Base-by-base conservation (phyloP, 2,888 invertebrate genomes). In the Cryptophagus acutangulus region DNA sequence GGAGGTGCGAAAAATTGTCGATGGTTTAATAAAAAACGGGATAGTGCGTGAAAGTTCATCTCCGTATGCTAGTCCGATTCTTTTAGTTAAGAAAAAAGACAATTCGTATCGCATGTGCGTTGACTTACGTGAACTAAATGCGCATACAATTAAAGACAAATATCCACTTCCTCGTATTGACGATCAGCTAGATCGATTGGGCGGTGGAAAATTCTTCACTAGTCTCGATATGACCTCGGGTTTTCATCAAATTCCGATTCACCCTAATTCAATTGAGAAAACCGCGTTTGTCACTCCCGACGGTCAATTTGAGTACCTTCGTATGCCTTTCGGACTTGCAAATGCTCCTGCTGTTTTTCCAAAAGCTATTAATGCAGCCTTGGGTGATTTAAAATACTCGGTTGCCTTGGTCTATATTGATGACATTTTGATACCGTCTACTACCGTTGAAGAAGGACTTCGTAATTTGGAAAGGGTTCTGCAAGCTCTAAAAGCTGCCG, bases 321-420 rank as follows among this genome's bases (percentile, higher is more conserved):
- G 52, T 1, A 55, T 64, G 58, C 58, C 61, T 3, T 67, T 64
- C 39, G 63, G 63, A 2, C 43, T 65, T 2, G 35, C 51, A 1
- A 65, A 65, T 36, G 61, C 62, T 1, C 61, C 62, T 2, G 49
- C 51, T 16, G 57, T 58, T 9, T 67, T 64, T 46, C 61, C 61
- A 38, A 37, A 57, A 16, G 42, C 57, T 2, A 40, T 45, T 13
- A 44, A 38, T 31, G 18, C 17, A 13, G 31, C 38, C 12, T 24
- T 41, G 2, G 17, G 12, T 15, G 24, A 34, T 10, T 8, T 33
- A 8, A 28, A 38, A 15, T n/a, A n/a, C n/a, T 9, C 10, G 12
- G 17, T 29, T 2, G 46, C 43, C 3, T 9, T 34, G 10, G 26
- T 28, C 3, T 48, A 45, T 36, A 6, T 48, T 8, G 44, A 48